Evolutionary conservation across 1,140 invertebrate species (phyloP).

Genomic region (Holotrichia oblita): DNA sequence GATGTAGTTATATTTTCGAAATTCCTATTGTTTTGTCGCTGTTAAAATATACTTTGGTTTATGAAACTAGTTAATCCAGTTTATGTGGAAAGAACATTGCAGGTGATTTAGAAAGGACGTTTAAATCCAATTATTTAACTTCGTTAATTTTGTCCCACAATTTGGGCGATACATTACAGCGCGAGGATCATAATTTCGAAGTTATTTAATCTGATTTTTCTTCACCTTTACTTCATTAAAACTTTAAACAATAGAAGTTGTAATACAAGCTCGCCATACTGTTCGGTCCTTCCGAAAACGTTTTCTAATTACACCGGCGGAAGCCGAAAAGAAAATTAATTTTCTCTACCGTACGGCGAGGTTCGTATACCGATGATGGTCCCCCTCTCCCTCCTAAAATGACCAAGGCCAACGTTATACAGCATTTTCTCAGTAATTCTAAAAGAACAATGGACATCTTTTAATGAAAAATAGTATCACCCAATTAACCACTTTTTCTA

Average conservation of each 20-base stretch:
- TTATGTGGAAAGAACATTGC: too few relatives aligned
- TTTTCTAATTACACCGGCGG: neutral
- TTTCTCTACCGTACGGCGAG: neutral
- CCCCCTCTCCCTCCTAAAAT: too few relatives aligned
- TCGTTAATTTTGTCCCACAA: too few relatives aligned
- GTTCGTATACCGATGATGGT: too few relatives aligned
- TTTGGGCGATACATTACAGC: too few relatives aligned
- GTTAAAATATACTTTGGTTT: too few relatives aligned
- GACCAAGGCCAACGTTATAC: too few relatives aligned
- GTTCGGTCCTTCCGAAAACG: neutral
- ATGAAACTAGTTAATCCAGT: too few relatives aligned
- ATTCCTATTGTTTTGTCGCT: too few relatives aligned
- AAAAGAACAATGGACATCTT: conserved; percentile 18
- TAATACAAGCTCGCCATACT: neutral
- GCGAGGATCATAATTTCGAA: neutral
- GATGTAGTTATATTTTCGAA: too few relatives aligned
- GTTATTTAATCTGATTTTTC: conserved; percentile 9
- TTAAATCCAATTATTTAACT: too few relatives aligned
- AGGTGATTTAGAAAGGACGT: too few relatives aligned
- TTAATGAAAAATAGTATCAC: conserved; percentile 35
- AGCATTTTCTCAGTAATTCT: neutral
- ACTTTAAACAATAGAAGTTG: neutral
- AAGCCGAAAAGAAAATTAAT: neutral
- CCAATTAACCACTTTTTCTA: conserved; percentile 16
- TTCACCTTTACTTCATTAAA: conserved; percentile 4